Evolutionary conservation across 2,113 vertebrate genomes (phyloP).

Genomic region (Prionailurus viverrinus): DNA sequence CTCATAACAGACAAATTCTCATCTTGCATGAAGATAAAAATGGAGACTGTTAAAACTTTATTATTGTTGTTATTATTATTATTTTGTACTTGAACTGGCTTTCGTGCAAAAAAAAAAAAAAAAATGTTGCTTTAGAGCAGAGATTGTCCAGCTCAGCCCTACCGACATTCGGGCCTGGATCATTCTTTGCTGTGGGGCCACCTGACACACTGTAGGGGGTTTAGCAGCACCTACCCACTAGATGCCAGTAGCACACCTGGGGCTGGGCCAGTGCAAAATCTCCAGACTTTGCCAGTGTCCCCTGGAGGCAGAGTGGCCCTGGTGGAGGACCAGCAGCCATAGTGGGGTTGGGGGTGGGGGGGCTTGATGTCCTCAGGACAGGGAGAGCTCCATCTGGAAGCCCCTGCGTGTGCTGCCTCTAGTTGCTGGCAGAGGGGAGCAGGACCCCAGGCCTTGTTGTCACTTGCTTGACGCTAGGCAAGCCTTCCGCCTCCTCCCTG

Average conservation of each 20-base stretch:
- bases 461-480: too few species aligned
- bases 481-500: background rate
- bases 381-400: background rate
- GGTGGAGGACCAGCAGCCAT: background rate
- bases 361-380: background rate
- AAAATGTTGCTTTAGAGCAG: background rate
- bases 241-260: background rate
- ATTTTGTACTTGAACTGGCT: background rate
- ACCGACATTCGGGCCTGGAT: background rate
- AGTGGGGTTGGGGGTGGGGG: background rate
- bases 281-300: background rate
- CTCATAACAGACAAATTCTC: background rate
- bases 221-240: background rate
- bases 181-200: accelerated
- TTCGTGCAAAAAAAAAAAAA: background rate
- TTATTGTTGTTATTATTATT: background rate
- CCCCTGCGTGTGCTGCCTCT: background rate
- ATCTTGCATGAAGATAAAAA: conserved; percentile 4
- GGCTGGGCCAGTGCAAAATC: background rate
- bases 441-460: background rate
- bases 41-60: background rate
- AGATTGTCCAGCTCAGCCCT: background rate
- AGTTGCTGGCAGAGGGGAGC: background rate
- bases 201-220: accelerated
- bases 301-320: background rate